Conservation (phyloP, 2,113 vertebrate species). For the Phaethon lepturus region DNA sequence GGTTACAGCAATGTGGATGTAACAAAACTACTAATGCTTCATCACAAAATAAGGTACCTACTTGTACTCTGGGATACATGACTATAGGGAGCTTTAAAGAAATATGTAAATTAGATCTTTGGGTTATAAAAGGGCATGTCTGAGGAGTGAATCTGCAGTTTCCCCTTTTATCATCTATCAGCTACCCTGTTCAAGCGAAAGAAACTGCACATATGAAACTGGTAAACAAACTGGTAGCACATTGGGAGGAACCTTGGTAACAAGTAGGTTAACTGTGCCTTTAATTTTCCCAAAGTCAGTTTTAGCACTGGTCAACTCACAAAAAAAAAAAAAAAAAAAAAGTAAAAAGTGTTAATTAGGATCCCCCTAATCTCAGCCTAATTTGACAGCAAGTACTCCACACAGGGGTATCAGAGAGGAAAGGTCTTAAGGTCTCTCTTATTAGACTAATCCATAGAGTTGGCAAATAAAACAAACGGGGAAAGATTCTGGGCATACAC, state of each 20-base stretch:
- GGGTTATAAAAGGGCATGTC: background rate
- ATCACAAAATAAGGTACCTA: background rate
- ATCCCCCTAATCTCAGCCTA: background rate
- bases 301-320: background rate
- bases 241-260: background rate
- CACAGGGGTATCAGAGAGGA: background rate
- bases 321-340: background rate
- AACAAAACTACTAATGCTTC: background rate
- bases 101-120: background rate
- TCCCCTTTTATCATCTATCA: background rate
- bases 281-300: background rate
- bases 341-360: background rate
- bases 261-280: background rate
- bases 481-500: background rate
- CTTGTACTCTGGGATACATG: background rate
- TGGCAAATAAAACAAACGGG: background rate
- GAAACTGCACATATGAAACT: background rate
- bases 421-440: background rate
- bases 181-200: background rate
- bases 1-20: rapidly evolving
- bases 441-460: background rate
- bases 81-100: background rate
- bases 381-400: background rate
- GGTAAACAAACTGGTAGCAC: background rate
- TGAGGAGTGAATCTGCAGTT: background rate